Percentiles rank a stretch among this genome's conserved stretches.
Conservation (phyloP, 2,888 invertebrate genomes). For the Meiosimyza platycephala region DNA sequence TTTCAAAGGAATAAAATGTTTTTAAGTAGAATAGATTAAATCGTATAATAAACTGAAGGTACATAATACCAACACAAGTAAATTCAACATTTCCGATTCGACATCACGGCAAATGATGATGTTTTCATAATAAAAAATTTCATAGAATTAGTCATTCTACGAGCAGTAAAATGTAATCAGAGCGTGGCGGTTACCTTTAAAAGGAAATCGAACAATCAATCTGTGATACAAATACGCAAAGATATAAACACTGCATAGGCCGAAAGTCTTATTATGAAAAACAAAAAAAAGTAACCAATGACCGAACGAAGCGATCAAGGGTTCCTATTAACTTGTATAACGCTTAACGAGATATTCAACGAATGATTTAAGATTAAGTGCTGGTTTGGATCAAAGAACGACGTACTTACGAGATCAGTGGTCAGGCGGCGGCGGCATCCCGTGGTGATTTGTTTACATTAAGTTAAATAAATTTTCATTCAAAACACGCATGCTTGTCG, state of each 20-base stretch:
- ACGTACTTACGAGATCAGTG: background rate
- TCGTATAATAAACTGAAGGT: too few species aligned
- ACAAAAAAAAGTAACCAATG: background rate
- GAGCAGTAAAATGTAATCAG: background rate
- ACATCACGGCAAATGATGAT: constrained; percentile 25
- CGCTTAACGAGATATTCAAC: constrained; percentile 22
- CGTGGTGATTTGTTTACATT: constrained; percentile 19
- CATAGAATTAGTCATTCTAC: constrained; percentile 26
- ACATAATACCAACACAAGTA: background rate
- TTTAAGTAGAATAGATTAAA: too few species aligned
- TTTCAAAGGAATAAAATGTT: too few species aligned
- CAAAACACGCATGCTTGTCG: background rate
- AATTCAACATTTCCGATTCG: constrained; percentile 3
- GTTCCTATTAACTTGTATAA: constrained; percentile 4
- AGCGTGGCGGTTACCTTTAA: background rate
- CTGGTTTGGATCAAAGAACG: background rate
- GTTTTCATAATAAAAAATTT: constrained; percentile 26
- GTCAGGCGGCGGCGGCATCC: constrained; percentile 8
- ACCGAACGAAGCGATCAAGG: too few species aligned
- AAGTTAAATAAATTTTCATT: constrained; percentile 26
- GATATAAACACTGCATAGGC: background rate
- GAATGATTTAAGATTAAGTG: constrained; percentile 26
- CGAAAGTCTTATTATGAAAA: background rate
- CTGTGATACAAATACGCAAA: background rate
- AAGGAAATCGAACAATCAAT: constrained; percentile 17